These are phyloP conservation scores for Perizoma affinitatum DNA, from an alignment of 2,888 invertebrate species.

Conservation along the genomic window DNA sequence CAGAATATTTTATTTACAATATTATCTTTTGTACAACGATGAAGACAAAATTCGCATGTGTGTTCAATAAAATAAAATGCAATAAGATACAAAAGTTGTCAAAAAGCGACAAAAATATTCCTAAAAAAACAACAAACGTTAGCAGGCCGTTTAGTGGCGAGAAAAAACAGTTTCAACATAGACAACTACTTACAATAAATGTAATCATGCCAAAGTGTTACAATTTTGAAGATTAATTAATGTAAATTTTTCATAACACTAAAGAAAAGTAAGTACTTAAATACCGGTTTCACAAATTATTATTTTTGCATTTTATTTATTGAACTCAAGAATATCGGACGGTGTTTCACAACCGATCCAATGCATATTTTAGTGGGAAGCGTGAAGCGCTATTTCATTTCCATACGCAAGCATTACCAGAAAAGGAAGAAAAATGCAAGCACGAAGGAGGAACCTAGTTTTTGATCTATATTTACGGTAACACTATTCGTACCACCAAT, in stretches of 20 bases:
- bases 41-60: constrained; percentile 66
- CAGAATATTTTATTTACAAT: constrained; percentile 75
- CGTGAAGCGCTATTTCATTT: constrained; percentile 5
- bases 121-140: constrained; percentile 51
- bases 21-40: constrained; percentile 74
- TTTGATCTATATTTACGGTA: too few species aligned
- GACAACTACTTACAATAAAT: constrained; percentile 35
- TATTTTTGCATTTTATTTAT: constrained; percentile 29
- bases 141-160: constrained; percentile 42
- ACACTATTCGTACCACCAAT: too few species aligned
- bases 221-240: too few species aligned
- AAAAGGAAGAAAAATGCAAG: constrained; percentile 10
- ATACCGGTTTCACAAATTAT: neutral
- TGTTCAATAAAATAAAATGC: constrained; percentile 80
- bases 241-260: too few species aligned
- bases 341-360: constrained; percentile 13
- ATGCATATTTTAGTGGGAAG: constrained; percentile 9
- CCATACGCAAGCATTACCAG: neutral
- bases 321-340: constrained; percentile 13
- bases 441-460: neutral
- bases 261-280: too few species aligned
- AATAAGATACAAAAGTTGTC: constrained; percentile 65
- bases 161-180: constrained; percentile 45
- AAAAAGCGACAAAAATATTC: constrained; percentile 63
- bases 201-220: too few species aligned